Evolutionary conservation across 2,888 invertebrate species (phyloP).

Genomic region (Oscheius sp.): DNA sequence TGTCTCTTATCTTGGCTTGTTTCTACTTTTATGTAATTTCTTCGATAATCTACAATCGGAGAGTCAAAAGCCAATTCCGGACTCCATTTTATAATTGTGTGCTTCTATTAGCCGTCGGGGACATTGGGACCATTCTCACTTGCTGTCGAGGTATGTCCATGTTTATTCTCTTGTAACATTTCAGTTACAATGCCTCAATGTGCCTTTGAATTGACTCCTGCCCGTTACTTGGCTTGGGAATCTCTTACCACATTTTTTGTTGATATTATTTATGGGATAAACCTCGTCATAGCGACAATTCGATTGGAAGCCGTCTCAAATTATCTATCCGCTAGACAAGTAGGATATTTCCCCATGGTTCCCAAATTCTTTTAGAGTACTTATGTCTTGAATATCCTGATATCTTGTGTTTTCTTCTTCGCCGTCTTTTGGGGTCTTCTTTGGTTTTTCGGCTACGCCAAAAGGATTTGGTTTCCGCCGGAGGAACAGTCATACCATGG

Average conservation of each 20-base stretch:
- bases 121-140: constrained; percentile 12
- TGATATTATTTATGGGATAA: constrained; percentile 14
- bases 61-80: not conserved
- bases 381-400: not conserved
- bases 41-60: not conserved
- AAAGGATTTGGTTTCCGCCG: constrained; percentile 10
- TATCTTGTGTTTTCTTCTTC: not conserved
- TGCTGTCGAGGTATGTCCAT: constrained; percentile 1
- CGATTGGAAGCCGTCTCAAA: constrained; percentile 12
- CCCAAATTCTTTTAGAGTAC: not conserved
- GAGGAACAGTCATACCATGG: not conserved
- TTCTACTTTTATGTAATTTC: constrained; percentile 20
- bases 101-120: constrained; percentile 8
- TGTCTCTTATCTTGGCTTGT: not conserved
- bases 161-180: not conserved
- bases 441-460: constrained; percentile 1
- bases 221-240: constrained; percentile 25
- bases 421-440: not conserved
- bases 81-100: constrained; percentile 19
- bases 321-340: not conserved
- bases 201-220: constrained; percentile 1
- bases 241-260: constrained; percentile 5
- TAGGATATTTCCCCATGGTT: no score
- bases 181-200: not conserved
- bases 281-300: constrained; percentile 15